Conservation (phyloP, 2,797 vertebrate species). For the Sebastes steindachneri region DNA sequence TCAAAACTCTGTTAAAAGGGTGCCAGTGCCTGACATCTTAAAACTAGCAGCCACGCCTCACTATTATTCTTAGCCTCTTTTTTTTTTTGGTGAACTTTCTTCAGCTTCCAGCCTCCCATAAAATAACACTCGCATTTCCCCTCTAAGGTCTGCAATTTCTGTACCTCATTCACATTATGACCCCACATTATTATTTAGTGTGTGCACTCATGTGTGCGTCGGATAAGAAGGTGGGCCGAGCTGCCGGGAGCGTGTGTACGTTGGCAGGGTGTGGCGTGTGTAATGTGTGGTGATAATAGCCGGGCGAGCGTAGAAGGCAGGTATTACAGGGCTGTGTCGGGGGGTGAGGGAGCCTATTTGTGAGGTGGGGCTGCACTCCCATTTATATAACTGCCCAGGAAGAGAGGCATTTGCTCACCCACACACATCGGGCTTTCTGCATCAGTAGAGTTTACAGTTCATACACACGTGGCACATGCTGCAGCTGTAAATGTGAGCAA, state of each 20-base stretch:
- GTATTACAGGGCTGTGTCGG: slow-evolving; percentile 75
- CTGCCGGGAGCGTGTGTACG: slow-evolving; percentile 68
- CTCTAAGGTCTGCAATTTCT: slow-evolving; percentile 71
- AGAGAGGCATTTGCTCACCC: slow-evolving; percentile 84
- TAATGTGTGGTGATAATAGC: slow-evolving; percentile 78
- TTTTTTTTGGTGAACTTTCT: slow-evolving; percentile 44
- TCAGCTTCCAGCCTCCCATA: slow-evolving; percentile 71
- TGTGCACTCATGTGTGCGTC: slow-evolving; percentile 58
- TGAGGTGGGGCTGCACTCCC: slow-evolving; percentile 73
- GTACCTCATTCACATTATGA: slow-evolving; percentile 71
- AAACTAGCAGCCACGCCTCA: slow-evolving; percentile 43
- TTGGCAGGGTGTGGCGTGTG: slow-evolving; percentile 75
- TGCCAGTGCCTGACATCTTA: slow-evolving; percentile 50
- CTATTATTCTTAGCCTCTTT: slow-evolving; percentile 68
- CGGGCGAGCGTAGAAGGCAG: slow-evolving; percentile 74
- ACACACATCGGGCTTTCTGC: slow-evolving; percentile 57
- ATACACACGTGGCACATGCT: slow-evolving; percentile 50
- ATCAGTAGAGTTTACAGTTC: slow-evolving; percentile 52
- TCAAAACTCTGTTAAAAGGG: slow-evolving; percentile 33
- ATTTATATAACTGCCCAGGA: slow-evolving; percentile 76
- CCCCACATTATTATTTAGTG: slow-evolving; percentile 78
- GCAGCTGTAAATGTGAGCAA: slow-evolving; percentile 33
- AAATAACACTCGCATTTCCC: slow-evolving; percentile 79
- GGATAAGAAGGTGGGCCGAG: slow-evolving; percentile 68
- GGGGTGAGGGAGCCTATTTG: slow-evolving; percentile 69